Evolutionary conservation across 2,113 vertebrate species (phyloP), one percentile per base, ranked within the genome.

Genomic region (Oryzias celebensis): DNA sequence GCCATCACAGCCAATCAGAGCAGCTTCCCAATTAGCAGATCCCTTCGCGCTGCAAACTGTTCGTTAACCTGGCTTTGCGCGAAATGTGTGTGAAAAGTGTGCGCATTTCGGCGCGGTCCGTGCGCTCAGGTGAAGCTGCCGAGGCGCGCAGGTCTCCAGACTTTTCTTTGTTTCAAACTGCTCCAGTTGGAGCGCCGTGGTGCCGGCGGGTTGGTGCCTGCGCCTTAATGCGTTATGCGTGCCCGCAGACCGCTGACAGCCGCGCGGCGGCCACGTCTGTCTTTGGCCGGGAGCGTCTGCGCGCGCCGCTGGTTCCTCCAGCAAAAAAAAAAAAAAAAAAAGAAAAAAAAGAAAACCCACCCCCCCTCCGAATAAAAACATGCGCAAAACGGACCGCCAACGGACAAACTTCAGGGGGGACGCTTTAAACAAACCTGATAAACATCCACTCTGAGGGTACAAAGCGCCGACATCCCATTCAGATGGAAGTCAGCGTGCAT

Each of bases 131-230:
- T 84, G 69, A 71, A 61, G 64, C 68, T 71, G 58, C 50, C 70
- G 62, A 60, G 49, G 48, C 14, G 64, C 59, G 59, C 55, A 45
- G 54, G 51, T 80, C 66, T 49, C 42, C 7, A 55, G 80, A 84
- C 79, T 85, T 87, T 81, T 87, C 87, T 87, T 88, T 88, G 85
- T 88, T 83, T 74, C 65, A 61, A 80, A 88, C 79, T 81, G 79
- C 55, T 58, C 50, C 15, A 52, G 61, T 53, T 53, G 58, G 58
- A 45, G 70, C 55, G 80, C 58, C 26, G 60, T 58, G 57, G 65
- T 49, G 55, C 64, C 43, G 41, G 47, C 16, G 28, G 62, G 48
- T 80, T 73, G 68, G 17, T 63, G 46, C 57, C 42, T 41, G 31
- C 51, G 57, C 61, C 62, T 65, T 78, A 73, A 60, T 75, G 4